These are phyloP conservation scores for Platalea minor DNA, from an alignment of 2,797 vertebrate genomes.

Conservation along the genomic window DNA sequence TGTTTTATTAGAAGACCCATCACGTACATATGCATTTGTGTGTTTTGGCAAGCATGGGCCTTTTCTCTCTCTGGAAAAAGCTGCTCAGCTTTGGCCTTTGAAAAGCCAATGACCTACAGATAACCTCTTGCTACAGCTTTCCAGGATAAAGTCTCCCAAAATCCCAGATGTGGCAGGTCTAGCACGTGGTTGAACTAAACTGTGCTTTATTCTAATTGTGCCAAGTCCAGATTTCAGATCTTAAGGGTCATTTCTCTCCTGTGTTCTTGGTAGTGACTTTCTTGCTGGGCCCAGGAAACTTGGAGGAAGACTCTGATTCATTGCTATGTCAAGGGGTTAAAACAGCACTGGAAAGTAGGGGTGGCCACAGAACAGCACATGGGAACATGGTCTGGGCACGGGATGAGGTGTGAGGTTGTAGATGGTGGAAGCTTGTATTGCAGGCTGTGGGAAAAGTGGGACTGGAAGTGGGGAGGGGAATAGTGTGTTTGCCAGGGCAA, in stretches of 20 bases:
- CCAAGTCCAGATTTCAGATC: background rate
- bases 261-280: background rate
- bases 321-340: background rate
- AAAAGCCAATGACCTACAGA: background rate
- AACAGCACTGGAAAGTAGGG: background rate
- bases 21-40: background rate
- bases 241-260: background rate
- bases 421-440: background rate
- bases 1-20: background rate
- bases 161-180: background rate
- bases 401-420: background rate
- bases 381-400: rapidly evolving
- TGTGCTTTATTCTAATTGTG: background rate
- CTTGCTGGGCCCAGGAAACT: background rate
- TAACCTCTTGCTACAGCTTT: background rate
- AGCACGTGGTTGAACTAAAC: background rate
- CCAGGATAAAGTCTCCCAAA: background rate
- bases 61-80: background rate
- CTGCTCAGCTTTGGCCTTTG: background rate
- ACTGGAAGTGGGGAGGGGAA: background rate
- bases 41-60: background rate
- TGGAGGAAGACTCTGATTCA: background rate
- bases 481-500: background rate
- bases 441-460: background rate
- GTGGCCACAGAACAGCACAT: background rate